phyloP scores from a whole-genome alignment of 1,140 invertebrate genomes.

The Drosophila santomea region DNA sequence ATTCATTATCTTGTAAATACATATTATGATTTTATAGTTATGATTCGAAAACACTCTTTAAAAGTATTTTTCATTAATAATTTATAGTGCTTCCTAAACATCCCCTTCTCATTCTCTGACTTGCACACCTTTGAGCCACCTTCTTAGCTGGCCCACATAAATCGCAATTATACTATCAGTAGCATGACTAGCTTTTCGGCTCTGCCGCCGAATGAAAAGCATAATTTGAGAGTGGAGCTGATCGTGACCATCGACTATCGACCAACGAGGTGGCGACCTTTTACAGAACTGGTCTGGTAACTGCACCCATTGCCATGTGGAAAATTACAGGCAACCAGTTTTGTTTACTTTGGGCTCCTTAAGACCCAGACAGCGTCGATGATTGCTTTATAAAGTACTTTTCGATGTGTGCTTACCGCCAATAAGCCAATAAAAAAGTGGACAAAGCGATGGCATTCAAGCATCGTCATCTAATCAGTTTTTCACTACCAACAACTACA shows the following conservation, averaged over 20 bases:
- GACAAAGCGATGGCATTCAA: slow-evolving; percentile 20
- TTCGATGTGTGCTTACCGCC: slow-evolving; percentile 27
- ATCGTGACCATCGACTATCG: slow-evolving; percentile 26
- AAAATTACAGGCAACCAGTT: slow-evolving; percentile 76
- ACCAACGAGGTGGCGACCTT: slow-evolving; percentile 46
- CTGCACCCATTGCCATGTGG: slow-evolving; percentile 63
- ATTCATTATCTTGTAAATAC: too few species aligned
- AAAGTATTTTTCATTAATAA: too few species aligned
- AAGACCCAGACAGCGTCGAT: slow-evolving; percentile 20
- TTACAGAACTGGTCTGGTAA: slow-evolving; percentile 67
- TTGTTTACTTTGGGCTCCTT: slow-evolving; percentile 33
- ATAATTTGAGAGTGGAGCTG: slow-evolving; percentile 7
- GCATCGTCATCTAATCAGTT: slow-evolving; percentile 47
- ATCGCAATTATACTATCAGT: slow-evolving; percentile 19
- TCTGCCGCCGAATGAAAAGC: not conserved
- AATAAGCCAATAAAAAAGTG: slow-evolving; percentile 18
- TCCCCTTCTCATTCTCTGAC: too few species aligned
- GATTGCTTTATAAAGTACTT: slow-evolving; percentile 34
- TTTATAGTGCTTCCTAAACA: too few species aligned
- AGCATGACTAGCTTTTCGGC: slow-evolving; percentile 28
- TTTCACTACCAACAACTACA: not conserved
- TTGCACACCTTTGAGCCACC: too few species aligned
- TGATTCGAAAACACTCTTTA: too few species aligned
- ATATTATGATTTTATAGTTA: too few species aligned
- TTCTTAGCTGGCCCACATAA: not conserved